Percentiles rank a stretch among this genome's conserved stretches.
Evolutionary conservation across 2,797 vertebrate genomes (phyloP).

Genomic region (Sebastes umbrosus): DNA sequence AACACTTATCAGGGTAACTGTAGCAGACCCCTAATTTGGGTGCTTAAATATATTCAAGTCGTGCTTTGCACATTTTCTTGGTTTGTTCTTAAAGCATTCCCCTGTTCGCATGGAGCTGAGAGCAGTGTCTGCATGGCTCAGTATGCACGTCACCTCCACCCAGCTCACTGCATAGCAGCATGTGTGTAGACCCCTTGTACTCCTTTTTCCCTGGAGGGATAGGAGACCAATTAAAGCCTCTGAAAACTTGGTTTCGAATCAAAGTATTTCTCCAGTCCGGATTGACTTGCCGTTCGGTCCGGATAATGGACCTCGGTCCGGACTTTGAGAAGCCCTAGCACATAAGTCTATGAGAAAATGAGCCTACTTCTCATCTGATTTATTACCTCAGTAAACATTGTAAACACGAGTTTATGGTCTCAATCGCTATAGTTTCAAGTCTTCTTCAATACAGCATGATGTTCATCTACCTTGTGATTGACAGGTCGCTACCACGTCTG

Average conservation of each 20-base stretch:
- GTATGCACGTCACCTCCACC: slow-evolving; percentile 19
- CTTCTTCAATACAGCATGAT: no score
- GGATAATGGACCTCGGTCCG: no score
- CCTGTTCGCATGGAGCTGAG: not conserved
- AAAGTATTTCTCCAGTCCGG: no score
- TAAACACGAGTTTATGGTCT: no score
- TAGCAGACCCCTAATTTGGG: not conserved
- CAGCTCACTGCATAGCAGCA: not conserved
- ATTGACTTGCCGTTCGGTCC: no score
- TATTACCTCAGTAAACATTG: no score
- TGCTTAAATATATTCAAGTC: accelerated
- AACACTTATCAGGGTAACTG: not conserved
- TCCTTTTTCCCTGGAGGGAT: not conserved
- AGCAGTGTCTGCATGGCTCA: not conserved
- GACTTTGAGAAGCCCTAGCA: no score
- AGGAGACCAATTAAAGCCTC: not conserved
- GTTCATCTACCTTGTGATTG: no score
- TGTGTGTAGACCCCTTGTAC: slow-evolving; percentile 36
- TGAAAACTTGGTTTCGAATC: not conserved
- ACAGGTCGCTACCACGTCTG: no score
- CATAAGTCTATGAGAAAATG: no score
- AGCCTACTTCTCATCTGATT: no score
- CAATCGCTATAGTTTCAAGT: no score
- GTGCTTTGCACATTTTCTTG: not conserved
- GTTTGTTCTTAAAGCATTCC: not conserved